These are phyloP conservation scores for Hoplodrina blanda DNA, from an alignment of 2,888 invertebrate genomes.

Conservation along the genomic window DNA sequence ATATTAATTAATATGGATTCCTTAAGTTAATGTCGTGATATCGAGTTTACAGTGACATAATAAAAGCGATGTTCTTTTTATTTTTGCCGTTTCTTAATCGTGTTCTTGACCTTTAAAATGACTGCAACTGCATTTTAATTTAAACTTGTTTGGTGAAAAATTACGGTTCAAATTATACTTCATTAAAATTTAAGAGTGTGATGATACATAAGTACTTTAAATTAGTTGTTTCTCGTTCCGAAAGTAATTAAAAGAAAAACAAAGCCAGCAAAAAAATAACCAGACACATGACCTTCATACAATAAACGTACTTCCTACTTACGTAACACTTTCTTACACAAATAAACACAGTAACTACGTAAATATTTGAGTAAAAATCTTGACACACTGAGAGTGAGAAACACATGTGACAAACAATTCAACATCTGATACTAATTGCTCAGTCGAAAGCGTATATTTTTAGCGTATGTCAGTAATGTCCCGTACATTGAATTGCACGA, in stretches of 20 bases:
- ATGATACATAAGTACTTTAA: conserved; percentile 26
- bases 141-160: not conserved
- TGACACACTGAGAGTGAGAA: conserved; percentile 13
- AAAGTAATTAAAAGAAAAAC: conserved; percentile 18
- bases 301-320: conserved; percentile 25
- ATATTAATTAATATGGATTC: too few relatives aligned
- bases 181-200: conserved; percentile 18
- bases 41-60: conserved; percentile 8
- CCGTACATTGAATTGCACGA: conserved; percentile 33
- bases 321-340: conserved; percentile 33
- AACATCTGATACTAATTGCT: conserved; percentile 44
- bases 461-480: conserved; percentile 30
- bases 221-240: conserved; percentile 7
- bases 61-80: not conserved
- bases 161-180: not conserved
- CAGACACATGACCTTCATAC: conserved; percentile 36
- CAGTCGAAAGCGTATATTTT: conserved; percentile 42
- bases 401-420: conserved; percentile 21
- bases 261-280: conserved; percentile 9
- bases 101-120: conserved; percentile 10
- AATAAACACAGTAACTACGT: conserved; percentile 14
- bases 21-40: not conserved
- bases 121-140: not conserved
- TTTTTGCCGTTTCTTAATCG: not conserved
- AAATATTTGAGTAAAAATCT: conserved; percentile 28